These are phyloP conservation scores for Coregonus sp. DNA, from an alignment of 2,797 vertebrate species.

Conservation along the genomic window DNA sequence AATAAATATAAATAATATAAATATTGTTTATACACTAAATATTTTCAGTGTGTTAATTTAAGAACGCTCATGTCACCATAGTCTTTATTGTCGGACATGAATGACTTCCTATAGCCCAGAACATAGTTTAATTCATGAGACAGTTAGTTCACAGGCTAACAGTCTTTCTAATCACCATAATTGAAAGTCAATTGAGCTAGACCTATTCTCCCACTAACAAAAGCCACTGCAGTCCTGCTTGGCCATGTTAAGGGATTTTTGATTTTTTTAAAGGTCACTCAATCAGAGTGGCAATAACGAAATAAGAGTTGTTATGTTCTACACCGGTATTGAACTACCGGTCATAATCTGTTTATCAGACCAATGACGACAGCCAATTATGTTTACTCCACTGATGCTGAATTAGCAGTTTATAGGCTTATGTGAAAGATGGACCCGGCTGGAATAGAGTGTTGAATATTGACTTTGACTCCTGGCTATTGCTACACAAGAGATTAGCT, in stretches of 20 bases:
- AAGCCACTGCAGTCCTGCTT: background rate
- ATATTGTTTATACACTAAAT: background rate
- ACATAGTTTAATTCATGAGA: background rate
- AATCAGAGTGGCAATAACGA: constrained; percentile 38
- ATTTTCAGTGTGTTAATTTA: background rate
- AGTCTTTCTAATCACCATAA: too few species aligned
- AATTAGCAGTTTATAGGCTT: constrained; percentile 60
- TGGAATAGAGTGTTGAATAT: background rate
- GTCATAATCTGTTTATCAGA: constrained; percentile 55
- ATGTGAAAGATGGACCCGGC: constrained; percentile 3
- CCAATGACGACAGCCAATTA: constrained; percentile 34
- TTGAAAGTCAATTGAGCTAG: constrained; percentile 4
- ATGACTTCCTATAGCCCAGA: too few species aligned
- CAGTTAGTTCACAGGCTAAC: too few species aligned
- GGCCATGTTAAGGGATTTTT: too few species aligned
- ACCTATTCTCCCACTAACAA: background rate
- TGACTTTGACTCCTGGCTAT: background rate
- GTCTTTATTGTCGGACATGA: too few species aligned
- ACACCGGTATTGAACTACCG: constrained; percentile 10
- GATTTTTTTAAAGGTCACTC: background rate
- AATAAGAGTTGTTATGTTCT: constrained; percentile 39
- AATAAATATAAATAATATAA: background rate
- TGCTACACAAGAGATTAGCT: constrained; percentile 28
- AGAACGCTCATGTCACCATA: too few species aligned
- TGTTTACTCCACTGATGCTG: constrained; percentile 19